Base-by-base conservation (phyloP, 2,113 vertebrate species). In the Furnarius figulus region DNA sequence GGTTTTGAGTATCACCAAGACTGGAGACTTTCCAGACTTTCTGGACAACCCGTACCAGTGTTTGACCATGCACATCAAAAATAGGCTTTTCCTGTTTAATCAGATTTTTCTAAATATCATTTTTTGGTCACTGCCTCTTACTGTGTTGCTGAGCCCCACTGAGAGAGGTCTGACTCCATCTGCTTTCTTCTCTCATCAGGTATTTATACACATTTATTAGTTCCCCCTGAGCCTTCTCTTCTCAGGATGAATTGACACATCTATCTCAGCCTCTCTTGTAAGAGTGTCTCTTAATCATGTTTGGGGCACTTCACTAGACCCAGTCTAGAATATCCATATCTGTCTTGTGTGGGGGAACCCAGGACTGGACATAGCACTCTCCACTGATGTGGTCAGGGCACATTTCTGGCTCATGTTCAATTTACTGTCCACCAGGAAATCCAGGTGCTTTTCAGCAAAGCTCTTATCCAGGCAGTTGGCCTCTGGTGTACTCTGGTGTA, bases 131-230 rank as follows among this genome's bases (percentile, higher is more conserved):
- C 35, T 78, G 25, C 4, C 61, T 46, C 3, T 53, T 76, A 42
- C n/a, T 61, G 40, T 90, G n/a, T 42, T 62, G 35, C 22, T 86
- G 53, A 82, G 12, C 12, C 10, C 20, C 49, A 39, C 9, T 42
- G 44, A 86, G 20, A 72, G 7, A 14, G 10, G 17, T 39, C 44
- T 72, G 23, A 9, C 8, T 74, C 37, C 12, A 17, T 19, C 18
- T 40, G 40, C 55, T 73, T 73, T 85, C 20, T 44, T 12, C n/a
- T 3, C 8, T 35, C 44, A 76, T 76, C 10, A 56, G 53, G 24
- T 65, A 90, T 92, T 90, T 82, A 68, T 68, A 59, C 25, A 58
- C 27, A 59, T 77, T 63, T 70, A 85, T 67, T 63, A 81, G 13
- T 66, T 42, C 12, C 23, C 46, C 18, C n/a, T 7, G 47, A 85